Conservation (phyloP, 2,113 vertebrate genomes). For the Melanerpes formicivorus region DNA sequence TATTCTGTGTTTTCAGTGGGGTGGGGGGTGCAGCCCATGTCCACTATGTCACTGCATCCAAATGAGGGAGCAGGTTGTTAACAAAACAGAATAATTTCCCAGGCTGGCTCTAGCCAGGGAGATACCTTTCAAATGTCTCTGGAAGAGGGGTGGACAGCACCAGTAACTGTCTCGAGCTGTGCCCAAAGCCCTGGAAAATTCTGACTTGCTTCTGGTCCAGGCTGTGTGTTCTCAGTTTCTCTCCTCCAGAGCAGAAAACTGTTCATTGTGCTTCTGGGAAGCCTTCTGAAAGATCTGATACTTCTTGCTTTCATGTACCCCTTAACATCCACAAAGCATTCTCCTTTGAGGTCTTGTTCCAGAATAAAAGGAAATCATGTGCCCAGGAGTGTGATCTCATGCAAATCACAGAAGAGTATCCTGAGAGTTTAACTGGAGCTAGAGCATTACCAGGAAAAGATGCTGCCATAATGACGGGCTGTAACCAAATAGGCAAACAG, state of each 20-base stretch:
- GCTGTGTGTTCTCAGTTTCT: not conserved
- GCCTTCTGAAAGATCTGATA: not conserved
- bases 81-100: not conserved
- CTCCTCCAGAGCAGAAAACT: not conserved
- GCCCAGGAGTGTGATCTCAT: not conserved
- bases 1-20: not conserved
- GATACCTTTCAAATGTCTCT: not conserved
- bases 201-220: not conserved
- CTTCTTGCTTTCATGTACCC: rapidly evolving
- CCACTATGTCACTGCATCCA: not conserved
- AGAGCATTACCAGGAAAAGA: not conserved
- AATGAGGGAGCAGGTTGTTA: not conserved
- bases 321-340: not conserved
- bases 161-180: not conserved
- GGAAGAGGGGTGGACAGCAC: not conserved
- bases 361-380: not conserved
- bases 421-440: not conserved
- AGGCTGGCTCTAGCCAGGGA: not conserved
- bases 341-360: not conserved
- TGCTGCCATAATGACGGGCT: not conserved
- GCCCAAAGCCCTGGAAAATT: not conserved
- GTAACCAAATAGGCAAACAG: not conserved
- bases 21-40: not conserved
- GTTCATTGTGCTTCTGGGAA: not conserved
- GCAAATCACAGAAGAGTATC: not conserved